Base-by-base conservation (phyloP, 2,888 invertebrate species). In the Meta bourneti region DNA sequence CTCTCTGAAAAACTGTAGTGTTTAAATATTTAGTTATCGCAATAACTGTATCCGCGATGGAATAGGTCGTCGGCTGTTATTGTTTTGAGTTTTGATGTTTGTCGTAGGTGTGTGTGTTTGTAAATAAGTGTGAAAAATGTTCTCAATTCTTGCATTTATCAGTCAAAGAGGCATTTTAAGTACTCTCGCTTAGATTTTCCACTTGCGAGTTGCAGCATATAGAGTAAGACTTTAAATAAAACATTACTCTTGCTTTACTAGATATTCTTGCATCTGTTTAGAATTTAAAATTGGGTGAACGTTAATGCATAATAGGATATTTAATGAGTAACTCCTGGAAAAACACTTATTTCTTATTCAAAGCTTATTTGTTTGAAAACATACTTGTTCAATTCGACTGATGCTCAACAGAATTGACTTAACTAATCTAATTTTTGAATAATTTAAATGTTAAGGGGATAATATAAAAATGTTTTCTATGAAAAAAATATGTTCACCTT, bases 111-210 rank as follows among this genome's bases (percentile, higher is more conserved):
- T 81, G 51, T 52, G 74, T 88, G 88, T 88, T 88, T 88, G 88
- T 88, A 88, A 88, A 88, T 88, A 88, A 87, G 80, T 6, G 61
- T 79, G 79, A 61, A 16, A 79, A 78, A 61, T 49, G 54, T 61
- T 61, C 13, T 54, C 61, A 79, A 34, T 79, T 79, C 19, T 79
- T 79, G 61, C 61, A 61, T 61, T 61, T 61, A 6, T 8, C 34
- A 7, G 34, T 79, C 54, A 79, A 48, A 79, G 61, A 61, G 16
- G 16, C 61, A 16, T 61, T 16, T 11, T 6, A 16, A 16, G 11
- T 16, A 9, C 16, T 61, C 11, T 61, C 16, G 13, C 5, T 61
- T 11, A 61, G 11, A 16, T 61, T 16, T 16, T 61, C 61, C 61
- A 61, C 16, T 61, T 61, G 9, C 34, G 16, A 61, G 0, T 16